Percentiles rank a stretch among this genome's conserved stretches.
These are phyloP conservation scores for Cacoxenus indagator DNA, from an alignment of 2,888 invertebrate species.

Conservation along the genomic window DNA sequence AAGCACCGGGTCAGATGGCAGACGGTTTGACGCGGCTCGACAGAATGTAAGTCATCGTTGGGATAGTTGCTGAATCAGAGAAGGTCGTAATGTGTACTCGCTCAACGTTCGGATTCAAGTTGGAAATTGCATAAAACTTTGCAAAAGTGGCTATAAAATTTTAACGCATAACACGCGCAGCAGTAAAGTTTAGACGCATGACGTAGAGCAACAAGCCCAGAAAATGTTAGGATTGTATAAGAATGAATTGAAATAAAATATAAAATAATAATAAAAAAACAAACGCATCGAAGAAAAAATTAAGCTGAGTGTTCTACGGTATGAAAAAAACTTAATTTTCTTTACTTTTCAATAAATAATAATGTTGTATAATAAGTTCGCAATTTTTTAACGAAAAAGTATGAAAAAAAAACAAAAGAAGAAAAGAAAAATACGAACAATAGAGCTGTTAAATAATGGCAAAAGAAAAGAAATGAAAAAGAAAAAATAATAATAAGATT, in stretches of 20 bases:
- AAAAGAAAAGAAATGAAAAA: neutral
- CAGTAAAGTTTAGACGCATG: neutral
- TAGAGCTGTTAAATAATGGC: neutral
- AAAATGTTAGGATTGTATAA: too few species aligned
- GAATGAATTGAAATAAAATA: too few species aligned
- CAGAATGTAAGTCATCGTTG: neutral
- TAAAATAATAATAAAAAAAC: too few species aligned
- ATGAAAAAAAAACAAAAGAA: neutral
- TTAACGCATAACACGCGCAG: neutral
- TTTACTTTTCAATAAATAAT: neutral
- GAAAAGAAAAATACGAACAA: neutral
- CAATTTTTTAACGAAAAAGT: neutral
- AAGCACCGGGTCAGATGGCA: too few species aligned
- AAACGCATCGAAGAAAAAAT: too few species aligned
- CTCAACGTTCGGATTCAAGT: neutral
- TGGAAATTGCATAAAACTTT: neutral
- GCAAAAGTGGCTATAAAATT: conserved; percentile 1
- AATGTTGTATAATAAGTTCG: conserved; percentile 2
- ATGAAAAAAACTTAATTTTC: too few species aligned
- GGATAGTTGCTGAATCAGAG: neutral
- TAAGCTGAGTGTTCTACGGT: too few species aligned
- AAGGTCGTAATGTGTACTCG: too few species aligned
- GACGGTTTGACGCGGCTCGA: neutral
- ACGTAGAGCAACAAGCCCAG: neutral
- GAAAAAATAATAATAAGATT: neutral